Conservation (phyloP, 2,113 vertebrate species). For the Butorides virescens region DNA sequence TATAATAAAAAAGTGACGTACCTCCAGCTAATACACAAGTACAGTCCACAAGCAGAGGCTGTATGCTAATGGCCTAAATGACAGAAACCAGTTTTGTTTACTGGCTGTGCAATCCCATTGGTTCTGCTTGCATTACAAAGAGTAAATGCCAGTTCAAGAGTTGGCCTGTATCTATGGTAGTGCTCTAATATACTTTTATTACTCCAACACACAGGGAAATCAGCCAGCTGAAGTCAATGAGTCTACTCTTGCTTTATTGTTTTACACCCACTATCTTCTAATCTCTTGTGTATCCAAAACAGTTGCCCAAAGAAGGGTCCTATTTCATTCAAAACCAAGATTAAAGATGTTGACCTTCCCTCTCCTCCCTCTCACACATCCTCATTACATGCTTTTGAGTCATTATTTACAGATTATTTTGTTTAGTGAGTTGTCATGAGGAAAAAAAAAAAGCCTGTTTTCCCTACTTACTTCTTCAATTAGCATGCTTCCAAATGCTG, state of each 20-base stretch:
- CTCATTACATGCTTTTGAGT: constrained; percentile 58
- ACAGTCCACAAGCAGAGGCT: background rate
- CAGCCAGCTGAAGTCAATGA: background rate
- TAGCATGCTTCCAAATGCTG: background rate
- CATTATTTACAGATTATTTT: constrained; percentile 65
- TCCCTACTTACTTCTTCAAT: background rate
- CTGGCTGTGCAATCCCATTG: background rate
- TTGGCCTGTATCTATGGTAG: background rate
- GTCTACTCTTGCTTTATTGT: background rate
- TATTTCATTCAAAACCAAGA: background rate
- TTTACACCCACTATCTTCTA: background rate
- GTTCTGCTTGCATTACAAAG: background rate
- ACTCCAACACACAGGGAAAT: background rate
- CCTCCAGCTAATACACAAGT: background rate
- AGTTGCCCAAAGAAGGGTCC: constrained; percentile 18
- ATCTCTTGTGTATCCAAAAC: constrained; percentile 43
- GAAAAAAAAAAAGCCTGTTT: background rate
- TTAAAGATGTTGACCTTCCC: constrained; percentile 47
- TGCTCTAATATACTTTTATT: background rate
- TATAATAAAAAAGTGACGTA: background rate
- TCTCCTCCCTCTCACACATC: constrained; percentile 7
- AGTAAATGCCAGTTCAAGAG: background rate
- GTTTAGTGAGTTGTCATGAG: constrained; percentile 20
- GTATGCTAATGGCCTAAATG: background rate
- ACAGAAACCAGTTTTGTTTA: background rate